These are phyloP conservation scores for Drosophila fungiperda DNA, from an alignment of 2,888 invertebrate genomes.

Conservation along the genomic window DNA sequence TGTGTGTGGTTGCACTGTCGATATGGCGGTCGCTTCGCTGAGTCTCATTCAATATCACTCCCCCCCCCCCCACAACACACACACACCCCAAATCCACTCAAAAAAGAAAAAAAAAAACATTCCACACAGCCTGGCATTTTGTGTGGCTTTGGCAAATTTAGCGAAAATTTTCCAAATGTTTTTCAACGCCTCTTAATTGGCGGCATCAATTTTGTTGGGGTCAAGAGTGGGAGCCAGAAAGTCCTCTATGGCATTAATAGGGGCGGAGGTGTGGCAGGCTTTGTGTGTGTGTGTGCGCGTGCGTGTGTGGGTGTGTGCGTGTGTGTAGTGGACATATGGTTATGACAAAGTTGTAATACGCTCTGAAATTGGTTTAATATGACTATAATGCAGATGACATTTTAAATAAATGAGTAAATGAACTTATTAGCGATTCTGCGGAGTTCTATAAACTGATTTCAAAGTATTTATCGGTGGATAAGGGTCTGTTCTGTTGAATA, in stretches of 20 bases:
- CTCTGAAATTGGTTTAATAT: constrained; percentile 45
- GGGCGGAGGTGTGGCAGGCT: not conserved
- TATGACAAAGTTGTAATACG: constrained; percentile 42
- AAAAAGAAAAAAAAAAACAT: not conserved
- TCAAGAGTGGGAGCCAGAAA: not conserved
- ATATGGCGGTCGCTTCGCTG: constrained; percentile 32
- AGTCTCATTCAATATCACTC: constrained; percentile 4
- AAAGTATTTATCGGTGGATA: constrained; percentile 23
- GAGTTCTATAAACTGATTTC: constrained; percentile 22
- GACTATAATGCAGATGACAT: constrained; percentile 48
- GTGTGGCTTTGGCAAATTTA: constrained; percentile 42
- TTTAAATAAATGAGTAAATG: constrained; percentile 45
- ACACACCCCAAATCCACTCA: not conserved
- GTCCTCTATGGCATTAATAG: not conserved
- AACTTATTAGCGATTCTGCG: constrained; percentile 10
- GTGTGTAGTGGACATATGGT: constrained; percentile 35
- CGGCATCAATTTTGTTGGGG: constrained; percentile 67
- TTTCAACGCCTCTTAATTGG: constrained; percentile 79
- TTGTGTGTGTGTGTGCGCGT: not conserved
- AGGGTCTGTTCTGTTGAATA: not conserved
- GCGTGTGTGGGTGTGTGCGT: not conserved
- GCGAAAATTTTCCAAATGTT: constrained; percentile 59
- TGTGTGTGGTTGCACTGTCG: constrained; percentile 64
- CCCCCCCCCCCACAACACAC: not conserved
- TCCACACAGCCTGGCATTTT: constrained; percentile 13